Percentiles rank a stretch among this genome's conserved stretches.
These are phyloP conservation scores for Helleia helle DNA, from an alignment of 2,888 invertebrate species.

Conservation along the genomic window DNA sequence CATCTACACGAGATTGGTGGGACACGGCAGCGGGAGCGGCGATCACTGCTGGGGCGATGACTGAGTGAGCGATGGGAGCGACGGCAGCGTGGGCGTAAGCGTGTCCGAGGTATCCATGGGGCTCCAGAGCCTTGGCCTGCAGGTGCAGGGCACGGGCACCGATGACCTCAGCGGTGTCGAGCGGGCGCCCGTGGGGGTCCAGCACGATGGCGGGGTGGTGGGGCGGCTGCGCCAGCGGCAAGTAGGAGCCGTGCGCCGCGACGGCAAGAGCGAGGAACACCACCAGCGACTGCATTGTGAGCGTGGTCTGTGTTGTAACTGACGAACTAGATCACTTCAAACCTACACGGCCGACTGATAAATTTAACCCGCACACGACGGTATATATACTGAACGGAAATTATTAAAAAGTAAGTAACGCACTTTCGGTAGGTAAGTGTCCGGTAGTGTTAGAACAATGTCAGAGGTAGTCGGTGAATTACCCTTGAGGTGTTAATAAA, in stretches of 20 bases:
- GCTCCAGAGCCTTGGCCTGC: slow-evolving; percentile 62
- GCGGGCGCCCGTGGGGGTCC: slow-evolving; percentile 59
- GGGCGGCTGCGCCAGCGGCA: slow-evolving; percentile 57
- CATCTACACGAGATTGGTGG: slow-evolving; percentile 58
- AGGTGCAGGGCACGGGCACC: slow-evolving; percentile 60
- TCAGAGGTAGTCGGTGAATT: slow-evolving; percentile 57
- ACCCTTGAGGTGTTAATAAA: slow-evolving; percentile 50
- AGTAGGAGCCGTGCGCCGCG: slow-evolving; percentile 70
- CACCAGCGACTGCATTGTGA: slow-evolving; percentile 66
- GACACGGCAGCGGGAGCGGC: slow-evolving; percentile 47
- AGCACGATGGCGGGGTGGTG: slow-evolving; percentile 60
- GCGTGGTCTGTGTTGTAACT: slow-evolving; percentile 56
- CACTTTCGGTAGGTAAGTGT: slow-evolving; percentile 27
- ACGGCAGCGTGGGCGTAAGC: neutral
- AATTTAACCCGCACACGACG: slow-evolving; percentile 26
- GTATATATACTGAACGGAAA: slow-evolving; percentile 35
- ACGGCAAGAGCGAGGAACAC: slow-evolving; percentile 77
- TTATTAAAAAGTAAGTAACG: neutral
- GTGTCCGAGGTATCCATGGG: slow-evolving; percentile 29
- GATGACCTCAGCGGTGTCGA: slow-evolving; percentile 66
- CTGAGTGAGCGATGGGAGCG: slow-evolving; percentile 9
- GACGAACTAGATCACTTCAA: slow-evolving; percentile 50
- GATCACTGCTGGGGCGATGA: slow-evolving; percentile 10
- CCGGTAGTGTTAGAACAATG: slow-evolving; percentile 52
- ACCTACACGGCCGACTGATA: slow-evolving; percentile 50